Evolutionary conservation across 2,888 invertebrate genomes (phyloP), one percentile per base, ranked within the genome.

Genomic region (Mesorhabditis belari): DNA sequence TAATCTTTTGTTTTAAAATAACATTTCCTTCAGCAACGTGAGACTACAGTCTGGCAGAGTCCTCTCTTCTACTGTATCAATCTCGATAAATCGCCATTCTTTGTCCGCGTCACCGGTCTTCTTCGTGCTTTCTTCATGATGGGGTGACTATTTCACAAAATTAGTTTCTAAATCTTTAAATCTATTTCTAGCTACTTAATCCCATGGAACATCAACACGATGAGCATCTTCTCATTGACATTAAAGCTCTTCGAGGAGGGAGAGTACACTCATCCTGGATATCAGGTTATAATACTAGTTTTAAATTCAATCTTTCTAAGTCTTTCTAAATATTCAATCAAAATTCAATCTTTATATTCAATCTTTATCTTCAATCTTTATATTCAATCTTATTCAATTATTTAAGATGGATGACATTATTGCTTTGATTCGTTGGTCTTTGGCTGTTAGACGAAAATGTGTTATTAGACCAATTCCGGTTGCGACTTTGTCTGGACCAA

Each of bases 151-250:
- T n/a, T n/a, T n/a, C n/a, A n/a, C n/a, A 35, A 35, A 35, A 19
- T 60, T 19, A 60, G 29, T 17, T 26, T n/a, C n/a, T 61, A 50
- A 19, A 49, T 61, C 51, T 60, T 17, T 17, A 35, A 35, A 17
- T 17, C 44, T 17, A 35, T 35, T n/a, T 35, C n/a, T n/a, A 35
- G 74, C 49, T 74, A 74, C 50, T 65, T 75, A 26, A 75, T 75
- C 27, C 77, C 76, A 56, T 77, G 76, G 75, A 74, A 74, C 56
- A 74, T 75, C 66, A 76, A 76, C 66, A 76, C 76, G 3, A 75
- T 75, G 75, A 74, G 73, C 64, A 73, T 75, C 57, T 75, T 77
- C 62, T 76, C 74, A 3, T 60, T 74, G 23, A 73, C 69, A 6
- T 57, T 77, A 44, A 71, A 70, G 54, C 65, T 77, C 21, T 69